phyloP scores from a whole-genome alignment of 2,113 vertebrate species.

The Peromyscus californicus region DNA sequence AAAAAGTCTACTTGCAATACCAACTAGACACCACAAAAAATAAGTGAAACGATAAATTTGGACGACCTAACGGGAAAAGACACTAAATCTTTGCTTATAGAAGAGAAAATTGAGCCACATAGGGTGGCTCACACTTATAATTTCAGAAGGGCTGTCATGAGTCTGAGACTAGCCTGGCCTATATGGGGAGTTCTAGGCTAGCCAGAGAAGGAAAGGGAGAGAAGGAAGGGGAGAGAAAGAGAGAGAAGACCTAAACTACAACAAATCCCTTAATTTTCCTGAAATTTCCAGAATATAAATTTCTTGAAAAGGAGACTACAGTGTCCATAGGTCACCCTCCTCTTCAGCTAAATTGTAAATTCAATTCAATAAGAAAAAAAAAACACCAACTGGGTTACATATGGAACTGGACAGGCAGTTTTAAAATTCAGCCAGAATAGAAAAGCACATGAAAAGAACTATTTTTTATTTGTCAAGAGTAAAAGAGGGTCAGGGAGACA shows the following conservation, averaged over 20 bases:
- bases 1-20: not conserved
- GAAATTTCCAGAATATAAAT: not conserved
- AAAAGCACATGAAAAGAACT: slow-evolving; percentile 26
- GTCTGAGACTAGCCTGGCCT: not conserved
- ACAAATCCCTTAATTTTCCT: not conserved
- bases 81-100: slow-evolving; percentile 6
- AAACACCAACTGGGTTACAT: not conserved
- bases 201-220: not conserved
- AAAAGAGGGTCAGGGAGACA: not conserved
- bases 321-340: not conserved
- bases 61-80: not conserved
- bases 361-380: not conserved
- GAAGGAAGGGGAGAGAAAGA: not conserved
- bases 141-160: not conserved
- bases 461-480: not conserved
- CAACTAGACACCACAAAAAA: slow-evolving; percentile 25
- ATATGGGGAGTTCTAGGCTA: not conserved
- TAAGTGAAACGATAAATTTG: not conserved
- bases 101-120: not conserved
- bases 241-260: not conserved
- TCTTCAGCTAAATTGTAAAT: not conserved
- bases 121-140: not conserved
- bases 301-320: not conserved
- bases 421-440: slow-evolving; percentile 30
- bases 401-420: not conserved